Conservation (phyloP, 2,888 invertebrate species). For the Thecocarcelia acutangulata region DNA sequence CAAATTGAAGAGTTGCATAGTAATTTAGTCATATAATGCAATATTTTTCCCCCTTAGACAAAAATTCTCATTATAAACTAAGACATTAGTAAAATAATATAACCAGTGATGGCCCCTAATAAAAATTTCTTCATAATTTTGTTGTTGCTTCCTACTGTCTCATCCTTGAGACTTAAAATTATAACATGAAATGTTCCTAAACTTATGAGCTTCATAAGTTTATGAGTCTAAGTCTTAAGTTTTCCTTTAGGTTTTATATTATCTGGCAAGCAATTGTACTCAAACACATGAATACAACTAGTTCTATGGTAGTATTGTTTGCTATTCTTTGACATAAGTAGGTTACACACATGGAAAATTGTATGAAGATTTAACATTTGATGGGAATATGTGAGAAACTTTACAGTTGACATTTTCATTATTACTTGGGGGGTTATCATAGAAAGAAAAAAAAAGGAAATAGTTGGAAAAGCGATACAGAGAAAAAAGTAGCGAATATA, state of each 20-base stretch:
- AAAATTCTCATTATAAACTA: too few relatives aligned
- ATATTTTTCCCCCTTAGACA: too few relatives aligned
- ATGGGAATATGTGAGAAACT: conserved; percentile 79
- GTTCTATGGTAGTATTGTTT: not conserved
- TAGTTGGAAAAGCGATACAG: conserved; percentile 18
- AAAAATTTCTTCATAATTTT: not conserved
- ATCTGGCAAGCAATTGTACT: conserved; percentile 17
- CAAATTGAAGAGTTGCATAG: too few relatives aligned
- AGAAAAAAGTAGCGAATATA: conserved; percentile 10
- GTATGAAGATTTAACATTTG: conserved; percentile 70
- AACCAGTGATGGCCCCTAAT: conserved; percentile 22
- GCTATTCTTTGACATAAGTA: conserved; percentile 51
- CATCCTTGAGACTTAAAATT: conserved; percentile 10
- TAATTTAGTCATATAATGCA: too few relatives aligned
- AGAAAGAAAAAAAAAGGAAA: conserved; percentile 25
- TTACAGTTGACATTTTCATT: conserved; percentile 79
- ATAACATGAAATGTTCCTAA: conserved; percentile 17
- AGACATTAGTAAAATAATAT: too few relatives aligned
- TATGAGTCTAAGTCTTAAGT: conserved; percentile 51
- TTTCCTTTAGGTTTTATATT: conserved; percentile 34
- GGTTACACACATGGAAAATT: conserved; percentile 53
- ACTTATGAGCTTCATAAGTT: conserved; percentile 28
- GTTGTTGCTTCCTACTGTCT: not conserved
- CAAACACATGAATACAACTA: conserved; percentile 1
- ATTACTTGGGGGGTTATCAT: conserved; percentile 71